These are phyloP conservation scores for Lytechinus pictus DNA, from an alignment of 35 echinoderm and acorn worm species.

Conservation along the genomic window DNA sequence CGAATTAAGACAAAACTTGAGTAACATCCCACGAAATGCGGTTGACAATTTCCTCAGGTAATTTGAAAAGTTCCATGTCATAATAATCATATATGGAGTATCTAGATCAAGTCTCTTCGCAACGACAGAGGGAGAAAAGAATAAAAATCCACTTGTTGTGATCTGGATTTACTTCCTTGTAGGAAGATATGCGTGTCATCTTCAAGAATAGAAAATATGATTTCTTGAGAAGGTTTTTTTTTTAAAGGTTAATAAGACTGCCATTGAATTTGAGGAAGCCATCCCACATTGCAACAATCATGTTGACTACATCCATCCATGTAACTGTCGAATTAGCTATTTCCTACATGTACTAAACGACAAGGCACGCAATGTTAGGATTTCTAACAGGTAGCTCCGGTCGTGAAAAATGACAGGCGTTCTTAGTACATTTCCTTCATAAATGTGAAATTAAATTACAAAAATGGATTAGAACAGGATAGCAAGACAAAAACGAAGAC, in stretches of 20 bases:
- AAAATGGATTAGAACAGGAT: neutral
- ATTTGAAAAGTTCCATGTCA: neutral
- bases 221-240: neutral
- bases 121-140: neutral
- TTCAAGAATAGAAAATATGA: neutral
- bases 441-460: neutral
- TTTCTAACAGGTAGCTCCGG: neutral
- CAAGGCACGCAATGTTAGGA: neutral
- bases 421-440: neutral
- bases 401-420: neutral
- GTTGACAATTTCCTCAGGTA: neutral
- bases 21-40: constrained; percentile 16
- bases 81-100: neutral
- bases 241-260: neutral
- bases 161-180: neutral
- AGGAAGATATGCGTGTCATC: neutral
- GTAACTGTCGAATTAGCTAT: neutral
- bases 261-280: neutral
- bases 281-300: neutral
- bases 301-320: neutral
- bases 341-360: neutral
- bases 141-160: neutral
- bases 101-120: neutral
- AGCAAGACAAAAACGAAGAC: neutral
- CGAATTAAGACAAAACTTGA: constrained; percentile 13